A percentile compares a stretch with the other conserved stretches of the same genome.
Conservation (phyloP, 2,888 invertebrate species). For the Dynastes tityus region DNA sequence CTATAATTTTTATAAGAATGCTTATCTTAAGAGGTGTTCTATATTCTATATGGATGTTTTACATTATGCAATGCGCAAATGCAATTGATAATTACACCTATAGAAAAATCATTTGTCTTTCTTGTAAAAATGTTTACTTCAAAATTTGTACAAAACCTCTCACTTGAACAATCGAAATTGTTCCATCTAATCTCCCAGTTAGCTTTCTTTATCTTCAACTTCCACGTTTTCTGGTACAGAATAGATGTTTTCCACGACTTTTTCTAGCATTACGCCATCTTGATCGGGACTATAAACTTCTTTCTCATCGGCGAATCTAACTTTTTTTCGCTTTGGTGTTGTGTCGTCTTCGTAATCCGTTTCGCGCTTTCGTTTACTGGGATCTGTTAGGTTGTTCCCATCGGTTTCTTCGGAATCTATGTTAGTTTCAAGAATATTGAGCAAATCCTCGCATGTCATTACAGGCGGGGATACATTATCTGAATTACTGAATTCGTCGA, state of each 20-base stretch:
- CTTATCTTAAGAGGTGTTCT: too few relatives aligned
- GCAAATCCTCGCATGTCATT: conserved; percentile 45
- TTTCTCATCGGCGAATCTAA: conserved; percentile 36
- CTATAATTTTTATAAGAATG: too few relatives aligned
- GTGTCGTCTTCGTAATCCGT: conserved; percentile 23
- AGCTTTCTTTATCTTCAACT: background rate
- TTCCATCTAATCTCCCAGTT: background rate
- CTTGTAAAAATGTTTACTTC: conserved; percentile 1
- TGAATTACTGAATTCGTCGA: conserved; percentile 35
- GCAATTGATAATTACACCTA: background rate
- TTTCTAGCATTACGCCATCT: conserved; percentile 22
- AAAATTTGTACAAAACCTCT: conserved; percentile 12
- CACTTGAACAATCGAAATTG: background rate
- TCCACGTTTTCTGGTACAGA: background rate
- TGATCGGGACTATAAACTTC: conserved; percentile 30
- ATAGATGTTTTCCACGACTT: conserved; percentile 27
- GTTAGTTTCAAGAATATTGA: conserved; percentile 41
- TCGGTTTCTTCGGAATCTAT: conserved; percentile 9
- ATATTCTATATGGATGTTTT: background rate
- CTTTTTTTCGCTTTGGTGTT: conserved; percentile 40
- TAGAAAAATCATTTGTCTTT: background rate
- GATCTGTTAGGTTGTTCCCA: background rate
- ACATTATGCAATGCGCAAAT: background rate
- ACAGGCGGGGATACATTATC: background rate
- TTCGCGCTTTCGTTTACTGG: conserved; percentile 16